These are phyloP conservation scores for Poecilia gillii DNA, from an alignment of 2,797 vertebrate species.

Conservation along the genomic window DNA sequence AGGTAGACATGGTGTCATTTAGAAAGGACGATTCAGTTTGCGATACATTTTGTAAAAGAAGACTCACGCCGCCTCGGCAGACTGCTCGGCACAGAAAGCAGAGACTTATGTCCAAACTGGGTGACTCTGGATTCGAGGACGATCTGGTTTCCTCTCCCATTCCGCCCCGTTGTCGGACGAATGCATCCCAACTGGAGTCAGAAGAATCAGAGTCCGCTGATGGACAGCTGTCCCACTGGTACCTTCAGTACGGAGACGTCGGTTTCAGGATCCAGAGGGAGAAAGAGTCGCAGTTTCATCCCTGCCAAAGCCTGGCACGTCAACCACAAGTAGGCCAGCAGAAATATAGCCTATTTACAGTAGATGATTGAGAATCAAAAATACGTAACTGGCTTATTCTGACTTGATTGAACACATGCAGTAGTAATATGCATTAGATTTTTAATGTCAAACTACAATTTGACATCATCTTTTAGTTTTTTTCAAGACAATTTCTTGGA, in stretches of 20 bases:
- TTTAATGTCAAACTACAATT: not conserved
- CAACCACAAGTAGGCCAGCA: conserved; percentile 86
- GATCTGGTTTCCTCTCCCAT: conserved; percentile 58
- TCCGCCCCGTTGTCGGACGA: conserved; percentile 19
- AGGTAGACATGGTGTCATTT: conserved; percentile 62
- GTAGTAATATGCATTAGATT: not conserved
- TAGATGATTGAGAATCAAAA: not conserved
- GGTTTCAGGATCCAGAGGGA: conserved; percentile 85
- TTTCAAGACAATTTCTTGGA: not conserved
- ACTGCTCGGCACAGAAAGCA: conserved; percentile 74
- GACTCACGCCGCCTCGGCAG: conserved; percentile 65
- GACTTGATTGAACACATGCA: not conserved
- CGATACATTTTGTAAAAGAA: conserved; percentile 32
- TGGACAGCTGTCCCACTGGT: conserved; percentile 69
- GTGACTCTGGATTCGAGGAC: conserved; percentile 82
- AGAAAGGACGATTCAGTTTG: not conserved
- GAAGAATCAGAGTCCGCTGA: conserved; percentile 26
- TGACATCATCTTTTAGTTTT: not conserved
- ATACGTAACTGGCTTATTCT: not conserved
- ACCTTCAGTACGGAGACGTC: conserved; percentile 87
- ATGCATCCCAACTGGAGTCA: conserved; percentile 14
- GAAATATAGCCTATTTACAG: not conserved
- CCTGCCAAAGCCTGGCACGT: conserved; percentile 80
- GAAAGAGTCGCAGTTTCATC: conserved; percentile 84
- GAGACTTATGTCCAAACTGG: conserved; percentile 70